Base-by-base conservation (phyloP, 2,888 invertebrate genomes). In the Macrophya annulata region DNA sequence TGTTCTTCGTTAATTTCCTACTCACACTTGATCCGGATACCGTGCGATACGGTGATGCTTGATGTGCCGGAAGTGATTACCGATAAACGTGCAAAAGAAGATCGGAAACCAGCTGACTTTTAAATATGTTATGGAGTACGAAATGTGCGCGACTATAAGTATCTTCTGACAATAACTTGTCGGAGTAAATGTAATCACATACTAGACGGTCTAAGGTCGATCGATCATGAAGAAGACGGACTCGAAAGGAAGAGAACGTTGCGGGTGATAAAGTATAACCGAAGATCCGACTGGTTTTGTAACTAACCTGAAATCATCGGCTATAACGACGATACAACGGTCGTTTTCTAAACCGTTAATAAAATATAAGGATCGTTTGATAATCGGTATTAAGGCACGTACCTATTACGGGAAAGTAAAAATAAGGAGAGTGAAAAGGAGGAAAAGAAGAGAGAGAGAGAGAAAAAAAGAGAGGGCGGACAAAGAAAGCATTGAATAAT, bases 181-280 rank as follows among this genome's bases (percentile, higher is more conserved):
- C 9, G 15, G 37, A 17, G 37, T 15, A 1, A 4, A 25, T 12
- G 1, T 37, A 68, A 25, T 12, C 37, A 17, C 17, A 17, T 25
- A 21, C 5, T 21, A 62, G 12, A 5, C 17, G 45, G n/a, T 71
- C 68, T 43, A 12, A 59, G 43, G 21, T 83, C 82, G 68, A 83
- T 83, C 83, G 83, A 83, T 83, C 83, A 83, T 83, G 83, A 83
- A 68, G 83, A 83, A 83, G 51, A 83, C 68, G 68, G 45, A 68
- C 25, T 83, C 48, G 25, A 71, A n/a, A 31, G 43, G 17, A 25
- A 40, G 59, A 40, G 81, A 81, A 81, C 62, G 62, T 21, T 81
- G 62, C 62, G 81, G 81, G 48, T 77, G 77, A 77, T 77, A 74
- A 74, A 74, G 9, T 55, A 8, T 55, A 37, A 12, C 37, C 43